These are phyloP conservation scores for Philonicus albiceps DNA, from an alignment of 2,888 invertebrate genomes.

Conservation along the genomic window DNA sequence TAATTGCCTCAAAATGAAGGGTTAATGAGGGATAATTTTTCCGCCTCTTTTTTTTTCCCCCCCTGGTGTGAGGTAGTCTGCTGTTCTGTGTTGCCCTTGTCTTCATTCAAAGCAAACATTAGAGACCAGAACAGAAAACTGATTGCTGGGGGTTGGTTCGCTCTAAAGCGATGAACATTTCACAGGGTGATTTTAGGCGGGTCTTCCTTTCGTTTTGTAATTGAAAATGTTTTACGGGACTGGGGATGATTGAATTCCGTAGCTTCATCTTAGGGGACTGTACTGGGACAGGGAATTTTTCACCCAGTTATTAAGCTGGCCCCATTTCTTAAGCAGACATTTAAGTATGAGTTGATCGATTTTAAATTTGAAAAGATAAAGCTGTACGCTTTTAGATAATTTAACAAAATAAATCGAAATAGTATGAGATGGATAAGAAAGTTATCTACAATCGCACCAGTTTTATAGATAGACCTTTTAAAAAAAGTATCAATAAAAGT, in stretches of 20 bases:
- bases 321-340: background rate
- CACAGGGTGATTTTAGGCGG: background rate
- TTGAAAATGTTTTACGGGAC: background rate
- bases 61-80: background rate
- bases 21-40: slow-evolving; percentile 41
- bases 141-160: background rate
- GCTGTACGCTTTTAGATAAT: background rate
- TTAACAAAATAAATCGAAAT: background rate
- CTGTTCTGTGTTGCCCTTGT: background rate
- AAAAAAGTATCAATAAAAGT: no score
- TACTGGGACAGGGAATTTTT: background rate
- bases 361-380: background rate
- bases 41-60: background rate
- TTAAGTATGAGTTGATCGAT: background rate
- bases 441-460: no score
- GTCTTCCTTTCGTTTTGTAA: background rate
- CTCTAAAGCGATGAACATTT: background rate
- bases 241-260: background rate
- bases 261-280: background rate
- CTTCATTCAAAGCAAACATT: background rate
- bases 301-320: background rate
- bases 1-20: slow-evolving; percentile 39
- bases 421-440: no score
- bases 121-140: background rate
- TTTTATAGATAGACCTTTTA: no score